phyloP scores from a whole-genome alignment of 2,797 vertebrate genomes.

The Catamblyrhynchus diadema region DNA sequence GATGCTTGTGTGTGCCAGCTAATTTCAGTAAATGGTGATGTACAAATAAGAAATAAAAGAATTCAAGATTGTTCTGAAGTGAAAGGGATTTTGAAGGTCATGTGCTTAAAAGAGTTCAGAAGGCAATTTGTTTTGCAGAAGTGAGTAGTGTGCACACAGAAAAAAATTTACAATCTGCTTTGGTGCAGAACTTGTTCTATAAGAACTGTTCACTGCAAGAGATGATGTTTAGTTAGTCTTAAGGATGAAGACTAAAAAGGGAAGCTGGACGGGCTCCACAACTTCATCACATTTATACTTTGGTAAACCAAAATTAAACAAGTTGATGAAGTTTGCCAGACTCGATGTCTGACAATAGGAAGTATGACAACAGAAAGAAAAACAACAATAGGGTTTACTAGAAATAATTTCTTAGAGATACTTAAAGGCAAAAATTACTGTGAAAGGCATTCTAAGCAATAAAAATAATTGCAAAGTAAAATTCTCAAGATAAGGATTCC shows the following conservation, averaged over 20 bases:
- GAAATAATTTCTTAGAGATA: not conserved
- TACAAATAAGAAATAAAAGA: not conserved
- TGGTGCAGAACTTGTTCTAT: not conserved
- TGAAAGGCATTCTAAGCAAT: not conserved
- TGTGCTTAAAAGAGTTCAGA: not conserved
- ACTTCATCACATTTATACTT: not conserved
- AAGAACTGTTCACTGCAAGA: not conserved
- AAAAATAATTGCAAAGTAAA: not conserved
- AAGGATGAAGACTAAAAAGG: not conserved
- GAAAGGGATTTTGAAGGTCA: not conserved
- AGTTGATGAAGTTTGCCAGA: not conserved
- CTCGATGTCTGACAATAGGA: not conserved
- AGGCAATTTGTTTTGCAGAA: not conserved
- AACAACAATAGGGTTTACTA: not conserved
- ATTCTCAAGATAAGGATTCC: not conserved
- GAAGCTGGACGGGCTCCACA: not conserved
- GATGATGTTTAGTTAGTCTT: not conserved
- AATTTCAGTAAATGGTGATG: not conserved
- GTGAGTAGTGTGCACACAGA: not conserved
- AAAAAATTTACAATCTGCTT: not conserved
- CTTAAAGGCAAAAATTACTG: not conserved
- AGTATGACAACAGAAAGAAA: not conserved
- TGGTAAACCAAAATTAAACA: not conserved
- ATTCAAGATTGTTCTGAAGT: not conserved
- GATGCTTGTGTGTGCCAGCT: not conserved